Evolutionary conservation across 1,140 invertebrate species (phyloP), one percentile per base, ranked within the genome.

Genomic region (Melanaphis sacchari): DNA sequence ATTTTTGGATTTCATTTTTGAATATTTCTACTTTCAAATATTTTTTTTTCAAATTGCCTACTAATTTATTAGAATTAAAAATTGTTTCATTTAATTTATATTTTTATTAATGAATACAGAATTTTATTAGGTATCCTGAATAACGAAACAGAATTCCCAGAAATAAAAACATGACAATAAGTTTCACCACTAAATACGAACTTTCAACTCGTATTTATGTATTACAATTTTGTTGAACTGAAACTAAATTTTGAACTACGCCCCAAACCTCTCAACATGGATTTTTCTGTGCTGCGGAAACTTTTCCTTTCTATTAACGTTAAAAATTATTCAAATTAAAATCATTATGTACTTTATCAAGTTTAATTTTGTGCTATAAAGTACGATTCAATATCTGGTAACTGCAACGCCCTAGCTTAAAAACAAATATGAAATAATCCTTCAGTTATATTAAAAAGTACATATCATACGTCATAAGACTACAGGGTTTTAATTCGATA

Each of bases 311-410:
- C 26, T 66, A 66, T 66, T 66, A 66, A 31, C 59, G 31, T 11
- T 66, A 66, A 66, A 66, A 66, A 66, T 66, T 66, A 66, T 66
- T 66, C 59, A 66, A 66, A 66, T 66, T 66, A 66, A 66, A 66
- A 66, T 31, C 31, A 66, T 66, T 66, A 66, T 66, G 59, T 66
- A 66, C 59, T 66, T 59, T 66, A 66, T 66, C n/a, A 66, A 66
- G 59, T 66, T 66, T 66, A 66, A 66, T 66, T 66, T 31, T 66
- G 59, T 11, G 59, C 59, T 66, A 66, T 11, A 66, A 15, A 66
- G 15, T 66, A 66, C 59, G 31, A 66, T 11, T 66, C 31, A 66
- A 66, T 66, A n/a, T n/a, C 31, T 31, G 59, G 59, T 26, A 31
- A 11, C 59, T n/a, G 59, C 1, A 66, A 31, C 31, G 31, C 5